Conservation (phyloP, 2,888 invertebrate genomes). For the Drosophila setosimentum region DNA sequence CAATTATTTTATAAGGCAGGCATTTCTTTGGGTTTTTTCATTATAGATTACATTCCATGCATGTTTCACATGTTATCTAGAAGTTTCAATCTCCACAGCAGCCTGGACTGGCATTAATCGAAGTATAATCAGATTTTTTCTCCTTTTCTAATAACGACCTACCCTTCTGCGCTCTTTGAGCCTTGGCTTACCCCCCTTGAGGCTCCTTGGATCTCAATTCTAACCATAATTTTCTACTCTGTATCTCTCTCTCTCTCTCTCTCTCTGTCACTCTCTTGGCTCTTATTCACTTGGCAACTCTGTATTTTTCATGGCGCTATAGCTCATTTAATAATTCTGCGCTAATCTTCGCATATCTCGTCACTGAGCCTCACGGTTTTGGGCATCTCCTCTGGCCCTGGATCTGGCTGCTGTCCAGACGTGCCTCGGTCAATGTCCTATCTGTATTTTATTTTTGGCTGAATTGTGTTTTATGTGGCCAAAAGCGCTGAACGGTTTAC, state of each 20-base stretch:
- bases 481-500: constrained; percentile 51
- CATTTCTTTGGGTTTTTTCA: neutral
- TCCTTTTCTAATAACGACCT: neutral
- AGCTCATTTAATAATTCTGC: constrained; percentile 55
- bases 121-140: neutral
- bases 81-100: neutral
- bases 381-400: neutral
- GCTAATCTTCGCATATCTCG: constrained; percentile 48
- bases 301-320: constrained; percentile 53
- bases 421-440: constrained; percentile 58
- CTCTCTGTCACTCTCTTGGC: neutral
- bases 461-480: constrained; percentile 58
- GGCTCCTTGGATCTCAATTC: neutral
- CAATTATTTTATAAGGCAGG: neutral
- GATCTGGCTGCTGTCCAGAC: constrained; percentile 21
- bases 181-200: neutral
- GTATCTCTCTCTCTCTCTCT: neutral
- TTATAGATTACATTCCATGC: neutral
- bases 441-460: constrained; percentile 30
- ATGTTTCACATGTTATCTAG: neutral
- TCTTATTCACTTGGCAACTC: neutral
- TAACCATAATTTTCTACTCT: neutral
- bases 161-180: neutral
- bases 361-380: constrained; percentile 5
- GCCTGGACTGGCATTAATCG: neutral